Evolutionary conservation across 2,888 invertebrate species (phyloP), one percentile per base, ranked within the genome.

Genomic region (Sesia apiformis): DNA sequence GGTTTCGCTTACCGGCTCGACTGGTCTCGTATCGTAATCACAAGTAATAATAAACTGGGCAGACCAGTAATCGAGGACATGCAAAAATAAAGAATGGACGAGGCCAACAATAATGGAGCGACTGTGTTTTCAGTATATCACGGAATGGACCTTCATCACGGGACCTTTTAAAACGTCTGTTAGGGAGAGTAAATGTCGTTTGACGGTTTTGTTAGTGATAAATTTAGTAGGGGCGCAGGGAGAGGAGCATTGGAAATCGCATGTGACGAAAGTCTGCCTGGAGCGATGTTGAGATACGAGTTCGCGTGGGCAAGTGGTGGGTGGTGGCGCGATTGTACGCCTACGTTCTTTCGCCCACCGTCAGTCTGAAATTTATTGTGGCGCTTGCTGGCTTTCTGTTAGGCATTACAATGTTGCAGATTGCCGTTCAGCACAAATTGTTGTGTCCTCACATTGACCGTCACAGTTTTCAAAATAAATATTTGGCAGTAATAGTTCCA

Each of bases 81-180:
- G 56, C 55, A 60, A 57, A 58, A 58, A 58, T 57, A 58, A 54
- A 57, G 46, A 46, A 46, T 23, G 8, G 8, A 23, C 23, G 23
- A 8, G 46, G n/a, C 46, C 46, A 46, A 46, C 8, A 23, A 46
- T 46, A 46, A 46, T 46, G 46, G 46, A 46, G 8, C 46, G 23
- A 46, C 46, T 4, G 8, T 46, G 46, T 46, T 46, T 46, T 46
- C 46, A 46, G 46, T 46, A 46, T 6, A 46, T 46, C 46, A 46
- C 46, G 46, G 46, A n/a, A 46, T 46, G 46, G 23, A 23, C 46
- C 23, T 46, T 46, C 46, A 46, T 23, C 5, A 23, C 46, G 7
- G 5, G 8, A 6, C 23, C 8, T 7, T 8, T 46, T 46, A 7
- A 23, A 8, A 5, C 46, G 46, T 4, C 5, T 23, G 23, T 46